phyloP scores from a whole-genome alignment of 35 echinoderm and acorn worm genomes.

The Apostichopus parvimensis region DNA sequence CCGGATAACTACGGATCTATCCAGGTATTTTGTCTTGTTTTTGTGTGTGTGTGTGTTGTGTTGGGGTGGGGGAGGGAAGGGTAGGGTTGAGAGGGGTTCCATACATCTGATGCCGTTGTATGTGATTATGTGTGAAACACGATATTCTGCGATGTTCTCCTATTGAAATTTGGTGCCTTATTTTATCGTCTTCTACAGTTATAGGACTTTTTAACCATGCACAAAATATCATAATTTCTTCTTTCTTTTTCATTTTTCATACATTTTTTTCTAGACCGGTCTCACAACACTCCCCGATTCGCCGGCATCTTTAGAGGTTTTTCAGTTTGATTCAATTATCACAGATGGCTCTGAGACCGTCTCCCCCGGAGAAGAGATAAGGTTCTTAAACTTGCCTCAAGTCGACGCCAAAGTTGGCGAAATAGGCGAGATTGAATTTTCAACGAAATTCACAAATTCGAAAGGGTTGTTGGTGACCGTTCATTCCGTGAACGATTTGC shows the following conservation, averaged over 20 bases:
- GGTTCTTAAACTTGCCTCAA: conserved; percentile 36
- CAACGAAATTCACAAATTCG: conserved; percentile 9
- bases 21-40: background rate
- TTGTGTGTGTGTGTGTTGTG: background rate
- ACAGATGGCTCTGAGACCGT: conserved; percentile 39
- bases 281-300: conserved; percentile 28
- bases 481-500: conserved; percentile 10
- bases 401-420: conserved; percentile 20
- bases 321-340: conserved; percentile 34
- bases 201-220: no score
- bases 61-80: no score
- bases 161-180: no score
- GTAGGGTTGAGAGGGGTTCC: no score
- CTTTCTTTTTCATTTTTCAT: background rate
- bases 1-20: conserved; percentile 11
- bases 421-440: conserved; percentile 39
- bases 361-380: conserved; percentile 26
- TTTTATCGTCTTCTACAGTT: no score
- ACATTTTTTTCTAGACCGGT: background rate
- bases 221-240: no score
- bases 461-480: conserved; percentile 21
- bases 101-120: no score
- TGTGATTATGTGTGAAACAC: no score
- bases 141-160: no score
- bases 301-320: conserved; percentile 6